Evolutionary conservation across 2,797 vertebrate species (phyloP).

Genomic region (Pseudotriccus pelzelni): DNA sequence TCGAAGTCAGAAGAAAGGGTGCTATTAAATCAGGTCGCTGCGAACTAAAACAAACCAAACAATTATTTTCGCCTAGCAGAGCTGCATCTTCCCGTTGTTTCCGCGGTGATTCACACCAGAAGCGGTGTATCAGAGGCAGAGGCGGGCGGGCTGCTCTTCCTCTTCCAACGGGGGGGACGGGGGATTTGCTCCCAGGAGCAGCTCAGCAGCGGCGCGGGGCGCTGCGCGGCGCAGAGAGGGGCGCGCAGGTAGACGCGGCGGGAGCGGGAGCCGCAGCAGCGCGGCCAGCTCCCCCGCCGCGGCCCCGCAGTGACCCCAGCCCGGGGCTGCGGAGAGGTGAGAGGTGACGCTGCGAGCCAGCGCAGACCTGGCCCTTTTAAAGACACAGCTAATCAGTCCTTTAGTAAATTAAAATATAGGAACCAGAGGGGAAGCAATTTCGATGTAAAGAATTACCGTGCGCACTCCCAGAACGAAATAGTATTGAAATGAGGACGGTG

Average conservation of each 20-base stretch:
- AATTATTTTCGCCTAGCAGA: background rate
- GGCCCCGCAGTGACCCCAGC: conserved; percentile 61
- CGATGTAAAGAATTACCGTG: conserved; percentile 54
- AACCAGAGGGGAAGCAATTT: conserved; percentile 53
- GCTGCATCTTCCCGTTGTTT: background rate
- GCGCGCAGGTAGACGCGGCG: background rate
- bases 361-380: conserved; percentile 57
- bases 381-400: conserved; percentile 64
- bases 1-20: background rate
- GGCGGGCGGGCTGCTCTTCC: background rate
- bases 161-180: background rate
- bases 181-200: background rate
- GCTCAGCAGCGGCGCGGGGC: background rate
- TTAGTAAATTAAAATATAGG: conserved; percentile 50
- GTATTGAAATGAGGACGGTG: background rate
- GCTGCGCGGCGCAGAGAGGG: background rate
- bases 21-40: background rate
- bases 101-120: background rate
- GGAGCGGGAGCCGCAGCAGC: background rate
- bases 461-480: background rate
- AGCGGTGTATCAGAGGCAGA: background rate
- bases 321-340: conserved; percentile 51
- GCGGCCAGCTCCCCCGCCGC: conserved; percentile 8
- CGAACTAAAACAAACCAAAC: background rate
- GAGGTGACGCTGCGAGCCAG: conserved; percentile 46